phyloP scores from a whole-genome alignment of 2,797 vertebrate genomes.

The Megalops cyprinoides region DNA sequence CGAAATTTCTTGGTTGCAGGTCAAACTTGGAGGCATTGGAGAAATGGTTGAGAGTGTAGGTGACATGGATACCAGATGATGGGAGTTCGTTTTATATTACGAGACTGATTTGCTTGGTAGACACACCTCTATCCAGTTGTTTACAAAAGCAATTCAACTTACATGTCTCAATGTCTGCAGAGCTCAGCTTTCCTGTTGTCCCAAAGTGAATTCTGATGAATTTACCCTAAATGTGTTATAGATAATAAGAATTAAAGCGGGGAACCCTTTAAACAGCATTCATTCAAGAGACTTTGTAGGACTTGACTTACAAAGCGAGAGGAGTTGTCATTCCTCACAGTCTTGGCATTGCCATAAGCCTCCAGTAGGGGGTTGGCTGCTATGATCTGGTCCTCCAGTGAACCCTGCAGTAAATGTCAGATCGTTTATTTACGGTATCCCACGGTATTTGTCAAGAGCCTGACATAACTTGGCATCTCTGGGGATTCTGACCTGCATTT shows the following conservation, averaged over 20 bases:
- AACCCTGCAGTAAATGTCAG: conserved; percentile 25
- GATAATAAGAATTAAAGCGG: neutral
- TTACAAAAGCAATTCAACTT: conserved; percentile 47
- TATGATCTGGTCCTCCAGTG: too few relatives aligned
- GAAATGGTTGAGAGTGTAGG: neutral
- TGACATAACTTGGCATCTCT: conserved; percentile 27
- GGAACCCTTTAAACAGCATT: neutral
- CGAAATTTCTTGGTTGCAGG: neutral
- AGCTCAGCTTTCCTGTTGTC: conserved; percentile 75
- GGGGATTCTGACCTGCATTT: conserved; percentile 2
- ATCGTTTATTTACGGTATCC: neutral
- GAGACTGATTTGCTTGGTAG: too few relatives aligned
- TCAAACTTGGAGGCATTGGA: too few relatives aligned
- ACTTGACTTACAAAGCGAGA: conserved; percentile 81
- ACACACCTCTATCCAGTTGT: too few relatives aligned
- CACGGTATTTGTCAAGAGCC: conserved; percentile 46
- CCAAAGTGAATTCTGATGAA: too few relatives aligned
- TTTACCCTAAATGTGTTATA: conserved; percentile 64
- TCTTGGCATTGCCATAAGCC: conserved; percentile 89
- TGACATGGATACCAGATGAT: conserved; percentile 13
- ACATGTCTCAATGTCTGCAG: conserved; percentile 81
- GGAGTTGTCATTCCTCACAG: conserved; percentile 91
- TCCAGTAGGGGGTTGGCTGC: conserved; percentile 62
- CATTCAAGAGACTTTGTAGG: neutral
- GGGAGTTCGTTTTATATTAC: neutral